phyloP scores from a whole-genome alignment of 2,797 vertebrate species.

The Lateolabrax maculatus region DNA sequence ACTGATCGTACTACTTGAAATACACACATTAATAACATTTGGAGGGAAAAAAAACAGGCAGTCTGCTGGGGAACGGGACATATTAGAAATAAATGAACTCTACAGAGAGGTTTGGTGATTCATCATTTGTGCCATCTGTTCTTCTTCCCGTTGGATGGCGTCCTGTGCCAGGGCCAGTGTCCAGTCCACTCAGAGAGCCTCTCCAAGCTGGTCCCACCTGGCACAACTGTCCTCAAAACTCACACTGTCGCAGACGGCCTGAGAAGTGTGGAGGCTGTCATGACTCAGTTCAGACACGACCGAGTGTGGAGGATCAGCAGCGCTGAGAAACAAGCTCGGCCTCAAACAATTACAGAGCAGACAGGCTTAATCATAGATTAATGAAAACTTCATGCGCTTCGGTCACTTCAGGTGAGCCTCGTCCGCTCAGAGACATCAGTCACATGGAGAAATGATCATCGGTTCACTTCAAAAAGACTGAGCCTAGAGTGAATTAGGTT shows the following conservation, averaged over 20 bases:
- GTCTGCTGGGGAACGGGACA: neutral
- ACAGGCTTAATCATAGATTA: constrained; percentile 56
- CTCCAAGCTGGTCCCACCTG: constrained; percentile 72
- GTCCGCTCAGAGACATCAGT: constrained; percentile 14
- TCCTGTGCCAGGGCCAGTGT: constrained; percentile 63
- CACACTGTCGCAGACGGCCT: constrained; percentile 70
- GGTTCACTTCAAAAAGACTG: neutral
- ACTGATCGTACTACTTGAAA: neutral
- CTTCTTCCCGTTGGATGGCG: constrained; percentile 62
- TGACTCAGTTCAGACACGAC: constrained; percentile 72
- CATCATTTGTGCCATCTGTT: constrained; percentile 72
- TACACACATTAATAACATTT: neutral
- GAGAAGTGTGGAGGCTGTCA: constrained; percentile 67
- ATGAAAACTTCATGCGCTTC: constrained; percentile 41
- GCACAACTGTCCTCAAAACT: constrained; percentile 74
- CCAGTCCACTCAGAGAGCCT: constrained; percentile 63
- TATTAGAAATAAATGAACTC: constrained; percentile 43
- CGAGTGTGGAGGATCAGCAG: constrained; percentile 49
- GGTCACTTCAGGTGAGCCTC: constrained; percentile 33
- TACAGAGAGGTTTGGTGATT: constrained; percentile 46
- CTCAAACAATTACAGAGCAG: constrained; percentile 56
- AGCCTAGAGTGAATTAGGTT: neutral
- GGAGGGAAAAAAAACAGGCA: neutral
- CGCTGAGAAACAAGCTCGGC: constrained; percentile 32
- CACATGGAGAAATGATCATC: constrained; percentile 16